Evolutionary conservation across 2,888 invertebrate genomes (phyloP), one percentile per base, ranked within the genome.

Genomic region (Clistopyga incitator): DNA sequence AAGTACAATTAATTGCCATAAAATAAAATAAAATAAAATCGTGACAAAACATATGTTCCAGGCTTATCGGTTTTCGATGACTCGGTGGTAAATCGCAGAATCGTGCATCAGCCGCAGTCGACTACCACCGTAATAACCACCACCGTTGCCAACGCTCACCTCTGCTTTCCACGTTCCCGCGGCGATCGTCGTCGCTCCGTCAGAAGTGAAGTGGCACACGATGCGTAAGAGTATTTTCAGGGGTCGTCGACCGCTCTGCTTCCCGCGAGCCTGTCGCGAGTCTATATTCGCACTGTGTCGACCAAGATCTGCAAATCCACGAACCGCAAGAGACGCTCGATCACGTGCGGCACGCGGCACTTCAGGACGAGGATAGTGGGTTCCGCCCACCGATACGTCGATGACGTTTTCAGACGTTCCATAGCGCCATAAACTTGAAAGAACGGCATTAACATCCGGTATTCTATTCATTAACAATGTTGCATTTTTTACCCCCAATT

Each of bases 241-340:
- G 84, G 88, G 85, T 88, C 89, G 88, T 88, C 84, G 89, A 90
- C 89, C 90, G 90, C 89, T 91, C 91, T 90, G 91, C 88, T 91
- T 90, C 90, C 89, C 82, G 85, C 75, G 77, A 74, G 72, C 38
- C 25, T 23, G 47, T 18, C 18, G 10, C 25, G 75, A 71, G 54
- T 54, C 64, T 76, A 25, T 67, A 56, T 54, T 59, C 65, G 72
- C 77, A 56, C 47, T 76, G 65, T 70, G 80, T 78, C 79, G 80
- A 67, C 34, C 88, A 85, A 54, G 65, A 80, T 84, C 84, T 78
- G 72, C 79, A 64, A 84, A 84, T 84, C 81, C 29, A 82, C 83
- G 78, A 87, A 83, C 86, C 86, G 84, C 84, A 72, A 81, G 86
- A 87, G 78, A 86, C 85, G 18, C 38, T 15, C 3, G 84, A 70